Evolutionary conservation across 2,888 invertebrate genomes (phyloP).

Genomic region (Platypus cylindrus): DNA sequence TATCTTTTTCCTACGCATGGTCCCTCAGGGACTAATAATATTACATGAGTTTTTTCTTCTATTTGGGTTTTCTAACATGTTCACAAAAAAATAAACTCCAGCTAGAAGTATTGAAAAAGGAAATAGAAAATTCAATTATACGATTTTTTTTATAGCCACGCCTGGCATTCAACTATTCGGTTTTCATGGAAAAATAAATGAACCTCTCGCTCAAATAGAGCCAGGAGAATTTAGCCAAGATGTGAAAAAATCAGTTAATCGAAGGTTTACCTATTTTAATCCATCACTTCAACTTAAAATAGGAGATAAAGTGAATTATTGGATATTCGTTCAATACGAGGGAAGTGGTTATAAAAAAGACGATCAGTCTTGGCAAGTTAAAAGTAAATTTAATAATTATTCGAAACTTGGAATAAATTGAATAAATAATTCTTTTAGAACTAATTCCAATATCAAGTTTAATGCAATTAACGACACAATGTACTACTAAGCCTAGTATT

Average conservation of each 20-base stretch:
- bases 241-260: conserved; percentile 32
- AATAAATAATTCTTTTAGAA: conserved; percentile 4
- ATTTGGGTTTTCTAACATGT: neutral
- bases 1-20: too few species aligned
- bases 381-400: conserved; percentile 25
- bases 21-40: conserved; percentile 1
- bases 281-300: conserved; percentile 33
- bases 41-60: neutral
- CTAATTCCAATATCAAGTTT: conserved; percentile 1
- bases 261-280: conserved; percentile 43
- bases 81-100: too few species aligned
- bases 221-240: conserved; percentile 43
- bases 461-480: conserved; percentile 21
- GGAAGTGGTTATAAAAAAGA: conserved; percentile 36
- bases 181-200: conserved; percentile 53
- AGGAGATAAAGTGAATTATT: conserved; percentile 48
- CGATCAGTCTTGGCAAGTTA: conserved; percentile 33
- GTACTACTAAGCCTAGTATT: neutral
- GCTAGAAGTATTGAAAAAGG: too few species aligned
- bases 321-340: conserved; percentile 45
- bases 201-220: conserved; percentile 35
- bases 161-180: conserved; percentile 43
- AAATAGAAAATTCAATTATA: conserved; percentile 1
- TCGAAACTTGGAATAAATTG: neutral
- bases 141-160: conserved; percentile 32